Evolutionary conservation across 2,888 invertebrate species (phyloP).

Genomic region (Drosophila monieri): DNA sequence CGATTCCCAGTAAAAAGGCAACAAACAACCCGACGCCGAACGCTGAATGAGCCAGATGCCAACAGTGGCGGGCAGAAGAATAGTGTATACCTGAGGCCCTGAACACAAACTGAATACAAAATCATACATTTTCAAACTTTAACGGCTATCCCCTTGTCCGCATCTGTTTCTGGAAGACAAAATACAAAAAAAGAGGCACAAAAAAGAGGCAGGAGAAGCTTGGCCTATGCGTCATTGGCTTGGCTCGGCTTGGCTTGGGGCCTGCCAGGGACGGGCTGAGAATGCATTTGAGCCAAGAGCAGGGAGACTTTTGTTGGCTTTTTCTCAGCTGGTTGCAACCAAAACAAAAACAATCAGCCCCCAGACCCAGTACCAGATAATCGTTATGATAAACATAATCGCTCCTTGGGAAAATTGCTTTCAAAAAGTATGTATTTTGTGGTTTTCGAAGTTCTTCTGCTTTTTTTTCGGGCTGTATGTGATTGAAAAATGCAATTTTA

Average conservation of each 20-base stretch:
- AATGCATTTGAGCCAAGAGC: slow-evolving; percentile 27
- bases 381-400: slow-evolving; percentile 71
- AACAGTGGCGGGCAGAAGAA: slow-evolving; percentile 3
- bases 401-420: slow-evolving; percentile 39
- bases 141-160: not conserved
- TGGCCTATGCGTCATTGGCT: slow-evolving; percentile 70
- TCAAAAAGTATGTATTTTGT: slow-evolving; percentile 21
- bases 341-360: slow-evolving; percentile 61
- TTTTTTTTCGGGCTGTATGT: slow-evolving; percentile 11
- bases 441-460: slow-evolving; percentile 11
- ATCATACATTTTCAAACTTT: not conserved
- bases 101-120: not conserved
- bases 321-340: slow-evolving; percentile 61
- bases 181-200: not conserved
- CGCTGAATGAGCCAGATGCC: slow-evolving; percentile 60
- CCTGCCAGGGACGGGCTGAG: slow-evolving; percentile 21
- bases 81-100: slow-evolving; percentile 1
- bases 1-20: slow-evolving; percentile 50
- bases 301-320: not conserved
- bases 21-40: slow-evolving; percentile 39
- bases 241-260: slow-evolving; percentile 49
- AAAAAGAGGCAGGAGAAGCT: slow-evolving; percentile 30
- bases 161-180: slow-evolving; percentile 2
- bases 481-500: slow-evolving; percentile 38
- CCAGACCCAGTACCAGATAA: slow-evolving; percentile 46